These are phyloP conservation scores for Bombyx mori DNA, from an alignment of 1,140 invertebrate species.

Conservation along the genomic window ASM3026992v2 NC_085112.1:4104001-4104500, in stretches of 20 bases:
- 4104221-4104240: constrained; percentile 32
- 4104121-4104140: no score
- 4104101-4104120: no score
- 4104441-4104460: no score
- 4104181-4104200: no score
- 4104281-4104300: constrained; percentile 27
- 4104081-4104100: no score
- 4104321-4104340: constrained; percentile 26
- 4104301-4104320: constrained; percentile 18
- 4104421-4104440: no score
- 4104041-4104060: constrained; percentile 21
- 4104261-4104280: constrained; percentile 50
- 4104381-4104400: not conserved
- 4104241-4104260: constrained; percentile 51
- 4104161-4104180: no score
- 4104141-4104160: no score
- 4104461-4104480: no score
- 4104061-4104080: constrained; percentile 4
- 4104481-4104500: no score
- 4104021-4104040: not conserved
- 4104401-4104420: no score
- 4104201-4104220: no score
- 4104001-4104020: constrained; percentile 28
- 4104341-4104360: constrained; percentile 11
- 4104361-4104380: constrained; percentile 2